Evolutionary conservation across 2,113 vertebrate genomes (phyloP).

Genomic region (Entomyzon cyanotis): DNA sequence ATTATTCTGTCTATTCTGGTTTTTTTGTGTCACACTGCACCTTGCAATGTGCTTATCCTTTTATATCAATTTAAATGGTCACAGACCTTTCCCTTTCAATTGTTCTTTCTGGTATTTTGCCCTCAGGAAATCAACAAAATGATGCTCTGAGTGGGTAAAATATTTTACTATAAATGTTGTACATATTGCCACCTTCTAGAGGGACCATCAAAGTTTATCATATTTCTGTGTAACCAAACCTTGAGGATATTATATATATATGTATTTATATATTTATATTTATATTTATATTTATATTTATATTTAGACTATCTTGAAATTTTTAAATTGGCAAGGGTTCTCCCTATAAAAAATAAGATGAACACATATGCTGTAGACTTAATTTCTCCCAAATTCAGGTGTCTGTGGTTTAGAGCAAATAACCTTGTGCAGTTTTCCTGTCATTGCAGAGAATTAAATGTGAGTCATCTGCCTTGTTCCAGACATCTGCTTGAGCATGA

Average conservation of each 20-base stretch:
- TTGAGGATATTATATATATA: not conserved
- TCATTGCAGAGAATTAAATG: not conserved
- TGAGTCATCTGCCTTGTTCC: not conserved
- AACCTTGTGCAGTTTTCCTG: not conserved
- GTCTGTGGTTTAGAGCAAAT: not conserved
- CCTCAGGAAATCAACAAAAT: not conserved
- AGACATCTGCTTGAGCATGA: not conserved
- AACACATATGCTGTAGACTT: not conserved
- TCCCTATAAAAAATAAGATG: not conserved
- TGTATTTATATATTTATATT: not conserved
- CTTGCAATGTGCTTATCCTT: not conserved
- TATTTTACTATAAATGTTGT: not conserved
- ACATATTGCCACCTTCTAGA: not conserved
- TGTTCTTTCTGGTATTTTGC: not conserved
- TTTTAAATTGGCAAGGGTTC: not conserved
- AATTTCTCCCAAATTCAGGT: not conserved
- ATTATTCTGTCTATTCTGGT: not conserved
- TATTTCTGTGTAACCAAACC: not conserved
- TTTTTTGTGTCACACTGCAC: not conserved
- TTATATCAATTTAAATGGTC: not conserved
- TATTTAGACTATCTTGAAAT: not conserved
- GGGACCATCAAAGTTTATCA: not conserved
- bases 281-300: not conserved
- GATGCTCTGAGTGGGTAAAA: not conserved
- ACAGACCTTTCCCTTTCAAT: not conserved